A percentile compares a stretch with the other conserved stretches of the same genome.
Evolutionary conservation across 2,888 invertebrate species (phyloP).

Genomic region (Litoditis marina): DNA sequence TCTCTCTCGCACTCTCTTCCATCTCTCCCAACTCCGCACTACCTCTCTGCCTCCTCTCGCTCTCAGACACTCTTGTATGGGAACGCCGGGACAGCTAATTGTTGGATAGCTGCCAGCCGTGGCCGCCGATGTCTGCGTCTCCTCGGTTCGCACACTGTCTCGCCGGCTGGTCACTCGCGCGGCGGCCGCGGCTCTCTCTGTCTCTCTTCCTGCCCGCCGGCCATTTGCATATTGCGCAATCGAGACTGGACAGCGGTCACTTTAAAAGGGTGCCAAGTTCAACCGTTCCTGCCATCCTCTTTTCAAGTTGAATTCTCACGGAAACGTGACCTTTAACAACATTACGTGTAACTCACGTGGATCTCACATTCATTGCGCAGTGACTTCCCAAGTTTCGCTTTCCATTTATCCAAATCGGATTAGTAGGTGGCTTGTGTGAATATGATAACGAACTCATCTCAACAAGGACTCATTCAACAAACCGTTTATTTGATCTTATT

Average conservation of each 20-base stretch:
- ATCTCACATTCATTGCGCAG: too few species aligned
- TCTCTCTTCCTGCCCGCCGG: slow-evolving; percentile 4
- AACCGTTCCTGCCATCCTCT: slow-evolving; percentile 4
- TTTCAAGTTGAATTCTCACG: slow-evolving; percentile 22
- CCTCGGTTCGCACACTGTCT: slow-evolving; percentile 20
- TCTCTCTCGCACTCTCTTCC: too few species aligned
- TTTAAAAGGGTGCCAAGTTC: slow-evolving; percentile 6
- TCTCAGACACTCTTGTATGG: background rate
- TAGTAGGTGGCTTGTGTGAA: too few species aligned
- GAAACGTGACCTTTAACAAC: too few species aligned
- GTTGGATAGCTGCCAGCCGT: slow-evolving; percentile 11
- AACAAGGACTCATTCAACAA: too few species aligned
- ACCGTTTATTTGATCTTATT: too few species aligned
- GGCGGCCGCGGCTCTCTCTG: slow-evolving; percentile 13
- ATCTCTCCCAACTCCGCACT: too few species aligned
- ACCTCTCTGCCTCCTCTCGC: too few species aligned
- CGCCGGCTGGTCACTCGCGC: slow-evolving; percentile 26
- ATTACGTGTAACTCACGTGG: too few species aligned
- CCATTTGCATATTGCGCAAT: slow-evolving; percentile 49
- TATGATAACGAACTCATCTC: too few species aligned
- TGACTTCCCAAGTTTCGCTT: too few species aligned
- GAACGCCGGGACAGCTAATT: slow-evolving; percentile 7
- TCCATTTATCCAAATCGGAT: too few species aligned
- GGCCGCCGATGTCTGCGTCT: background rate
- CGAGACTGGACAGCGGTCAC: slow-evolving; percentile 32